Percentiles rank a stretch among this genome's conserved stretches.
phyloP scores from a whole-genome alignment of 2,113 vertebrate species.

The Oryzias celebensis region DNA sequence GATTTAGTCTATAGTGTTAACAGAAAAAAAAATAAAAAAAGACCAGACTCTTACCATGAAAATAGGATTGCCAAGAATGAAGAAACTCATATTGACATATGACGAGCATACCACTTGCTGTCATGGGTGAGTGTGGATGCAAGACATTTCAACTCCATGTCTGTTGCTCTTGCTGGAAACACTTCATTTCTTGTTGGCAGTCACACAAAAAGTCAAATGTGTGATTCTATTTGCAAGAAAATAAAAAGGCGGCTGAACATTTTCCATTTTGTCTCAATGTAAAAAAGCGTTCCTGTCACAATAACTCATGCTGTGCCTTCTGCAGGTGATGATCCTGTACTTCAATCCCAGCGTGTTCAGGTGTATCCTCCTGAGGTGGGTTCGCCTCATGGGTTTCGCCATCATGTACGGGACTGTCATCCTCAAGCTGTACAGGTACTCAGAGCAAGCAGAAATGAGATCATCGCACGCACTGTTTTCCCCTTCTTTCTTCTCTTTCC shows the following conservation, averaged over 20 bases:
- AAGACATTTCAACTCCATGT: conserved; percentile 12
- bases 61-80: neutral
- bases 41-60: neutral
- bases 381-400: conserved; percentile 93
- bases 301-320: conserved; percentile 1
- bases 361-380: conserved; percentile 95
- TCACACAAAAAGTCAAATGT: neutral
- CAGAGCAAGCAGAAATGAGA: neutral
- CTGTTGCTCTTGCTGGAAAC: conserved; percentile 5
- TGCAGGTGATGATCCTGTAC: conserved; percentile 86
- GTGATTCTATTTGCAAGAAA: neutral
- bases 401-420: conserved; percentile 93
- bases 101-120: conserved; percentile 8
- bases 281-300: neutral
- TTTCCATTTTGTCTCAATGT: neutral
- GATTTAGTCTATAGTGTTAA: too few species aligned
- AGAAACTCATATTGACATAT: conserved; percentile 14
- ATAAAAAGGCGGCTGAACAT: neutral
- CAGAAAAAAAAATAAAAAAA: neutral
- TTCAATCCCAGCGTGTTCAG: conserved; percentile 92
- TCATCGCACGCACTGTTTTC: neutral
- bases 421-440: conserved; percentile 97
- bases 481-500: neutral
- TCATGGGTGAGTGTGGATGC: conserved; percentile 19
- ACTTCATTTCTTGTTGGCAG: conserved; percentile 11